Base-by-base conservation (phyloP, 2,888 invertebrate species). In the Eucera pruinosa region DNA sequence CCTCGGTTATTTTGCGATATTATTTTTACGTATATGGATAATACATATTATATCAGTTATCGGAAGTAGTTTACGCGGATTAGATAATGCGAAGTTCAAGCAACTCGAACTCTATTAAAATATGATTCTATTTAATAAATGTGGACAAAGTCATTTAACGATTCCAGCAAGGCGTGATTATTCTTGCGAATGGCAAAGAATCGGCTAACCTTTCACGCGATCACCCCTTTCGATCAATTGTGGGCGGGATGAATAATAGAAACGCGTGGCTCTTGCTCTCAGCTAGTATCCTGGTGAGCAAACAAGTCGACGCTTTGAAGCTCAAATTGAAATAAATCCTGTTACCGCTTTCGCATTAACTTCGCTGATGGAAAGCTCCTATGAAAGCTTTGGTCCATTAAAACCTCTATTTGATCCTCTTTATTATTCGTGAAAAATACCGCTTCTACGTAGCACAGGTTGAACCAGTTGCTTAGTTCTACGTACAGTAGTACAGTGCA, bases 291-390 rank as follows among this genome's bases (percentile, higher is more conserved):
- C 90, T 91, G 88, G 60, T 89, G 81, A 80, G 83, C 89, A 90
- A 89, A 85, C 88, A 89, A 88, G 89, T 82, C 80, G 65, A 79
- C 84, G 88, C 90, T 91, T 91, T 91, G 90, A 91, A 90, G 90
- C 89, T 90, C 88, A 82, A 89, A 88, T 89, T 86, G 82, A 83
- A 86, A 87, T 87, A 89, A 90, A 90, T 90, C 88, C 88, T 88
- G 88, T 88, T 89, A 89, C 79, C 82, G 39, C 27, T 55, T 52
- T 62, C 30, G 47, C 52, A 33, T 67, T 62, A 64, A 64, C 48
- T 13, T 39, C n/a, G 18, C 41, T 11, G 43, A 15, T 20, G 18
- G 23, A 13, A 13, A 60, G n/a, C 18, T 23, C 25, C 20, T 9
- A 18, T 39, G 43, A 64, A 64, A 55, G 13, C 30, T 15, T 25